Evolutionary conservation across 2,113 vertebrate species (phyloP), one percentile per base, ranked within the genome.

Genomic region (Pollimyrus isidori): DNA sequence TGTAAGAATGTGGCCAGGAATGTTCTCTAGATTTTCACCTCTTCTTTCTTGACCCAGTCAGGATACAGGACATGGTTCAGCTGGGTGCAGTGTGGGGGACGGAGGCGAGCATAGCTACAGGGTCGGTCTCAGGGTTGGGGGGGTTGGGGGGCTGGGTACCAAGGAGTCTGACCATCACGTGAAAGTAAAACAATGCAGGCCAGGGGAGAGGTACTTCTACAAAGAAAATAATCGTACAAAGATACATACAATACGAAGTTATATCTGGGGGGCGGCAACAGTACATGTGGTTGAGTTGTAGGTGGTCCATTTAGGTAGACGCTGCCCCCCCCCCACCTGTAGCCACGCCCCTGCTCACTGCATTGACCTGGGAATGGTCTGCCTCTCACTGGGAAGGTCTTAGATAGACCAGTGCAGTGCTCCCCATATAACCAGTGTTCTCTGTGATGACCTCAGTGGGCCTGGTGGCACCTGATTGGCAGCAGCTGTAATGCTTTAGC

Each of bases 1-100:
- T 93, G 65, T 88, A 93, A 94, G 93, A 91, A 93, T 91, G 92
- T 76, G 26, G 89, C 90, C 65, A 88, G 85, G 21, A 89, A 92
- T 90, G 13, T 87, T 39, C 50, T 53, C 35, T 87, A 87, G 19
- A 30, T 15, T 2, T 87, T 90, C 93, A 42, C 39, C 42, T 26
- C 48, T 15, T 23, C 26, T 52, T 50, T 50, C 13, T 15, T 17
- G 48, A 50, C 30, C 35, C 50, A 42, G 26, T 53, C 49, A 87
- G 35, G 13, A 15, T 10, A 45, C 87, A 65, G 86, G 49, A 17
- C 23, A 56, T 10, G 58, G 58, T n/a, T 65, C 23, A 11, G 2
- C 69, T 35, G 26, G 69, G 3, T 39, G 26, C 30, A 73, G 30
- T 30, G 65, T 3, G n/a, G 26, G 30, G 69, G 13, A 73, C 0